These are phyloP conservation scores for Otolemur crassicaudatus DNA, from an alignment of 2,797 vertebrate species.

Conservation along the genomic window DNA sequence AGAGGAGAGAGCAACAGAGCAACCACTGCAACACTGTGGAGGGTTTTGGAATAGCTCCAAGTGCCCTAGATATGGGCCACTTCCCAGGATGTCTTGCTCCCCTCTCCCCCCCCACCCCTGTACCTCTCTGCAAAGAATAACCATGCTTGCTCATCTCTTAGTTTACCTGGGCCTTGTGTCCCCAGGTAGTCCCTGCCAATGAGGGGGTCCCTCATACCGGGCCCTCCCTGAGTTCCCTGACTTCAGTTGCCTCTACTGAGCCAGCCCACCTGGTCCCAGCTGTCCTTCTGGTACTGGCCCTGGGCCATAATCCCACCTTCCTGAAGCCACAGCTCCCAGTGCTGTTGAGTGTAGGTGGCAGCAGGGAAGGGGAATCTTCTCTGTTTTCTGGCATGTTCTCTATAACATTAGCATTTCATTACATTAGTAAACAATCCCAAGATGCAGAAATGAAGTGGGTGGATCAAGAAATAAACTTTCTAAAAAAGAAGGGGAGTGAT, in stretches of 20 bases:
- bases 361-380: not conserved
- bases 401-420: not conserved
- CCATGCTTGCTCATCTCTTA: not conserved
- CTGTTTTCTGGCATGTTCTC: not conserved
- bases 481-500: not conserved
- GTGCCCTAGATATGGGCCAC: fast-evolving
- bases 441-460: constrained; percentile 33
- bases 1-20: not conserved
- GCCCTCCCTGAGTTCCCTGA: fast-evolving
- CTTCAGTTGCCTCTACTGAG: not conserved
- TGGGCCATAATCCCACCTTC: fast-evolving
- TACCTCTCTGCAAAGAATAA: not conserved
- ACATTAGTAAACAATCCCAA: not conserved
- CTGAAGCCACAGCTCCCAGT: not conserved
- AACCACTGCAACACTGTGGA: fast-evolving
- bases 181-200: fast-evolving
- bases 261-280: fast-evolving
- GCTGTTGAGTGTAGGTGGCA: fast-evolving
- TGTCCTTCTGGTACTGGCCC: not conserved
- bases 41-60: not conserved
- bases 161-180: not conserved
- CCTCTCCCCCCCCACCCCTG: fast-evolving
- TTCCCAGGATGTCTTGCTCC: not conserved
- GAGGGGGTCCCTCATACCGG: fast-evolving
- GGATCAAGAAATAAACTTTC: not conserved